Percentiles rank a stretch among this genome's conserved stretches.
Conservation (phyloP, 2,797 vertebrate genomes). For the Meda fulgida region DNA sequence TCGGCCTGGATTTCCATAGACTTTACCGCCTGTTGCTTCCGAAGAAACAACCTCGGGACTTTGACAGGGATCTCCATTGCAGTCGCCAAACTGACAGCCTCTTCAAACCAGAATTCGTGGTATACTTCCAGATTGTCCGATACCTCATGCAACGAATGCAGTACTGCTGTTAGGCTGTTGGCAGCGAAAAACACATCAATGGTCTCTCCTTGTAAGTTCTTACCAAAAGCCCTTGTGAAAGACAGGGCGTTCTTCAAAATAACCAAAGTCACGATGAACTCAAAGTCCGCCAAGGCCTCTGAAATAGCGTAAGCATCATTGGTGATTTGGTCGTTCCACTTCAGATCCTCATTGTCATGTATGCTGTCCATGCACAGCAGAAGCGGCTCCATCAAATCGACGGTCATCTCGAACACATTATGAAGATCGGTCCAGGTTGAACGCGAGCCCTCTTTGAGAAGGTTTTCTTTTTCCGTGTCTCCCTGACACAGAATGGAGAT, state of each 20-base stretch:
- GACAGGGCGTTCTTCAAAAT: slow-evolving; percentile 91
- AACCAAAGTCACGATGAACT: slow-evolving; percentile 88
- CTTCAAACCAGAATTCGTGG: slow-evolving; percentile 98
- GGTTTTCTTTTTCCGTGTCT: slow-evolving; percentile 78
- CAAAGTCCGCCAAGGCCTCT: slow-evolving; percentile 89
- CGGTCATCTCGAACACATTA: slow-evolving; percentile 87
- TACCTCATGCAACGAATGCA: slow-evolving; percentile 94
- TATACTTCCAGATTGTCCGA: slow-evolving; percentile 97
- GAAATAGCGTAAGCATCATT: slow-evolving; percentile 83
- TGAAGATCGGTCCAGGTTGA: slow-evolving; percentile 88
- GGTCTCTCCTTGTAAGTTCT: slow-evolving; percentile 91
- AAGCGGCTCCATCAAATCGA: slow-evolving; percentile 86
- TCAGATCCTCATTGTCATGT: slow-evolving; percentile 76
- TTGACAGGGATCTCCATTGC: slow-evolving; percentile 84
- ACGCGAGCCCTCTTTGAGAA: slow-evolving; percentile 80
- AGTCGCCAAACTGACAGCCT: slow-evolving; percentile 85
- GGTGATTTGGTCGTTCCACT: slow-evolving; percentile 67
- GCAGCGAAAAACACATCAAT: slow-evolving; percentile 92
- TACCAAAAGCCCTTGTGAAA: slow-evolving; percentile 94
- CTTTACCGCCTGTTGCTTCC: slow-evolving; percentile 81
- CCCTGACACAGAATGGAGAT: slow-evolving; percentile 83
- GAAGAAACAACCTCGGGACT: slow-evolving; percentile 85
- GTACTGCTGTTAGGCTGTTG: slow-evolving; percentile 90
- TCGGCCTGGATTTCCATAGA: slow-evolving; percentile 83
- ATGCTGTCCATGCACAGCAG: slow-evolving; percentile 88